Evolutionary conservation across 2,797 vertebrate species (phyloP).

Genomic region (Pteropus rufus): DNA sequence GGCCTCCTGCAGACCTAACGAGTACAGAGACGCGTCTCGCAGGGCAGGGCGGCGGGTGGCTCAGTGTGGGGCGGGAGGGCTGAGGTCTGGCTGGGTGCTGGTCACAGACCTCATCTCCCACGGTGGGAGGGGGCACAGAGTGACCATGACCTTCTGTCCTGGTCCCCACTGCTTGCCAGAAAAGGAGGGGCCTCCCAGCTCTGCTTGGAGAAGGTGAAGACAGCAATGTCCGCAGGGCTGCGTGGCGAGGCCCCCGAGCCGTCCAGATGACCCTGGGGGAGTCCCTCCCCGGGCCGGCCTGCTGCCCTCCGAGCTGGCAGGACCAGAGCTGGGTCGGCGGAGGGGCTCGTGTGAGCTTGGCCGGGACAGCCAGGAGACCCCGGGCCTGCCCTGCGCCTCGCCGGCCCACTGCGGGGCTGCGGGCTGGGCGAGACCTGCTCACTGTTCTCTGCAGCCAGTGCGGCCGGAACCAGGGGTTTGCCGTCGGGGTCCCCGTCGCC

Average conservation of each 20-base stretch:
- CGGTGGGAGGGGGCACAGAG: no score
- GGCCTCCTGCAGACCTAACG: accelerated
- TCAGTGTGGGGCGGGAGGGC: accelerated
- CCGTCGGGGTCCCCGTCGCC: not conserved
- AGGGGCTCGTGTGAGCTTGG: not conserved
- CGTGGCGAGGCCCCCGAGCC: accelerated
- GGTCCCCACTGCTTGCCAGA: not conserved
- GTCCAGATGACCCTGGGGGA: no score
- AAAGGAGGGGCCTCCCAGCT: no score
- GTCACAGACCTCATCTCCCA: accelerated
- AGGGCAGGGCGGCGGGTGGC: accelerated
- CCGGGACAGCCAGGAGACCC: conserved; percentile 12
- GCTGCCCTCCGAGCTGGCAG: not conserved
- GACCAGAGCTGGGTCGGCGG: not conserved
- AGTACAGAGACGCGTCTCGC: not conserved
- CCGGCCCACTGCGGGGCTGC: not conserved
- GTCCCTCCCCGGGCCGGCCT: not conserved
- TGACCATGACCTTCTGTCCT: no score
- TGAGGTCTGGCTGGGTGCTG: accelerated
- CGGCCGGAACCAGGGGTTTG: not conserved
- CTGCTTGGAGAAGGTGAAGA: not conserved
- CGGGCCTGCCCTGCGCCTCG: no score
- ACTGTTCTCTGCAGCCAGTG: not conserved
- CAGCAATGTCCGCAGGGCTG: no score
- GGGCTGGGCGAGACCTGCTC: not conserved